A percentile compares a stretch with the other conserved stretches of the same genome.
Evolutionary conservation across 1,140 invertebrate genomes (phyloP).

Genomic region (Arctopsyche grandis): DNA sequence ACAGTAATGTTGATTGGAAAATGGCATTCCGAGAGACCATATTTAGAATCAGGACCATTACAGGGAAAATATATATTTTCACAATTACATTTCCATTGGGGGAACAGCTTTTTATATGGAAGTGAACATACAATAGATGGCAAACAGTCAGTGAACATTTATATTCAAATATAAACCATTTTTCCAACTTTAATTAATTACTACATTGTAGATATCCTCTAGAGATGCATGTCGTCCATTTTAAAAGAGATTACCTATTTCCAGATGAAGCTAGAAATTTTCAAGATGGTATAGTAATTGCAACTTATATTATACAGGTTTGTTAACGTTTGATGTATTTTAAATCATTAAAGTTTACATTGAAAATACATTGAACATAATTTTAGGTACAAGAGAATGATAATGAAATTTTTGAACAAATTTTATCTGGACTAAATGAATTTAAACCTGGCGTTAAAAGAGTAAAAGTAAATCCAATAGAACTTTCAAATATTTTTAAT

Average conservation of each 20-base stretch:
- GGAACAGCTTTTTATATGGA: constrained; percentile 69
- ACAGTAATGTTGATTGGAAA: constrained; percentile 64
- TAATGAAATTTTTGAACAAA: constrained; percentile 14
- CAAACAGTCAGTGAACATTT: constrained; percentile 7
- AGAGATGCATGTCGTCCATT: constrained; percentile 66
- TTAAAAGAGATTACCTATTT: constrained; percentile 63
- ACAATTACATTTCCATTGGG: constrained; percentile 84
- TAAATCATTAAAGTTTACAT: no score
- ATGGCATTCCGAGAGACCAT: constrained; percentile 62
- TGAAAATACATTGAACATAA: background rate
- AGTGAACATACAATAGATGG: constrained; percentile 79
- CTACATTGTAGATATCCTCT: constrained; percentile 59
- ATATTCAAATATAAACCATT: background rate
- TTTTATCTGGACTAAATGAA: no score
- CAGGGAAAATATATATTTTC: constrained; percentile 70
- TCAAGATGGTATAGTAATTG: constrained; percentile 62
- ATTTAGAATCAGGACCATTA: constrained; percentile 66
- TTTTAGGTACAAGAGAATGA: constrained; percentile 1
- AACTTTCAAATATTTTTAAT: background rate
- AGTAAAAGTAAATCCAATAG: background rate
- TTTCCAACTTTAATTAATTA: no score
- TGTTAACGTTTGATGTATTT: background rate
- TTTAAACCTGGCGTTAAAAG: background rate
- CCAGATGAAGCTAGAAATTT: constrained; percentile 61
- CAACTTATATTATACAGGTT: constrained; percentile 66